Percentiles rank a stretch among this genome's conserved stretches.
These are phyloP conservation scores for Bergia puertoricense DNA, from an alignment of 92 coral and sea anemone genomes.

Conservation along the genomic window DNA sequence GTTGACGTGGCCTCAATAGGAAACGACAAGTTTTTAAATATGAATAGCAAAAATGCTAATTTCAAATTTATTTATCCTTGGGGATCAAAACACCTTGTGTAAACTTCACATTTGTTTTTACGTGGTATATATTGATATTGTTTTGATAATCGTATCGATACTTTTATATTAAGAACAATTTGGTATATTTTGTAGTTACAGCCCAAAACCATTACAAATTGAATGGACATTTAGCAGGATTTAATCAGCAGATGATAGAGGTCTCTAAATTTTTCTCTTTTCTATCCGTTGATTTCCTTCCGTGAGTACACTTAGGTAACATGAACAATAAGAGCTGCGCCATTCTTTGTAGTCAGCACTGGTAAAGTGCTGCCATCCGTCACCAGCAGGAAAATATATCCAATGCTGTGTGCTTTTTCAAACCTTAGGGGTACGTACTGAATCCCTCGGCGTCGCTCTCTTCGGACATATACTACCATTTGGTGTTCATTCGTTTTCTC, in stretches of 20 bases:
- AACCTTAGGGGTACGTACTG: not conserved
- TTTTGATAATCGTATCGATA: slow-evolving; percentile 11
- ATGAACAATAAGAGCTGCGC: not conserved
- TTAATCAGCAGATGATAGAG: not conserved
- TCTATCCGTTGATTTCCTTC: not conserved
- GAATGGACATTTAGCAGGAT: not conserved
- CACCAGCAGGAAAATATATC: not conserved
- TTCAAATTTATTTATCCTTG: not conserved
- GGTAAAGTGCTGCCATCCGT: not conserved
- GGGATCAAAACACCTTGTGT: not conserved
- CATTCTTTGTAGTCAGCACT: not conserved
- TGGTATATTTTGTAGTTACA: not conserved
- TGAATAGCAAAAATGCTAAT: slow-evolving; percentile 26
- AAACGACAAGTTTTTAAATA: not conserved
- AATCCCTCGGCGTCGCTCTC: not conserved
- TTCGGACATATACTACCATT: not conserved
- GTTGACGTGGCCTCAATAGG: not conserved
- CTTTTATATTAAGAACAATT: slow-evolving; percentile 11
- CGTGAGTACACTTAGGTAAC: not conserved
- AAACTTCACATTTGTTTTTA: not conserved
- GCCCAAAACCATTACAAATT: not conserved
- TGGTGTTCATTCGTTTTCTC: not conserved
- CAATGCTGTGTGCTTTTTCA: not conserved
- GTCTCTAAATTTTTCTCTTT: not conserved
- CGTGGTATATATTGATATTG: not conserved